phyloP scores from a whole-genome alignment of 2,797 vertebrate species.

The Anas acuta region DNA sequence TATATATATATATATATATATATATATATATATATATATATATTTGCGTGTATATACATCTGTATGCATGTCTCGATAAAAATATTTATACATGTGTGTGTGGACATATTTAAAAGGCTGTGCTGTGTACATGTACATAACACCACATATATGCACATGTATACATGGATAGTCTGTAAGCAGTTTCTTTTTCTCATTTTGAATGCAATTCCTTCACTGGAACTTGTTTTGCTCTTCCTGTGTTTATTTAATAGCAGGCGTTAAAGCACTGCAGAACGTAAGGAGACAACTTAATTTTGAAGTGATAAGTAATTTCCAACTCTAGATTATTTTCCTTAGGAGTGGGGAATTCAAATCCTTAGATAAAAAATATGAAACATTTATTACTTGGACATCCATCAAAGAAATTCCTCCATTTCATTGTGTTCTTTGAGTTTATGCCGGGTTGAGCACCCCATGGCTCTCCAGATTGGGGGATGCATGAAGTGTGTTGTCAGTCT shows the following conservation, averaged over 20 bases:
- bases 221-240: not conserved
- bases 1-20: fast-evolving
- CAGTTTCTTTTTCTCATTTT: not conserved
- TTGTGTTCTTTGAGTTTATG: not conserved
- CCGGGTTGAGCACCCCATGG: fast-evolving
- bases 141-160: fast-evolving
- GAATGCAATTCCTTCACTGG: not conserved
- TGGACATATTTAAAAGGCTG: not conserved
- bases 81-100: fast-evolving
- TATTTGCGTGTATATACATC: fast-evolving
- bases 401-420: not conserved
- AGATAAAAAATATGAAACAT: not conserved
- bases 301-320: fast-evolving
- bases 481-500: not conserved
- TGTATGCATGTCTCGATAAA: not conserved
- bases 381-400: not conserved
- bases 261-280: not conserved
- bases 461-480: fast-evolving
- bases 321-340: not conserved
- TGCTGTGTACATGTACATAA: not conserved
- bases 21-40: fast-evolving
- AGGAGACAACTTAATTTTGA: not conserved
- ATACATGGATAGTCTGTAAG: no score
- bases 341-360: not conserved
- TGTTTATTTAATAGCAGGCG: not conserved